phyloP scores from a whole-genome alignment of 2,888 invertebrate genomes.

The Epinotia ramella region DNA sequence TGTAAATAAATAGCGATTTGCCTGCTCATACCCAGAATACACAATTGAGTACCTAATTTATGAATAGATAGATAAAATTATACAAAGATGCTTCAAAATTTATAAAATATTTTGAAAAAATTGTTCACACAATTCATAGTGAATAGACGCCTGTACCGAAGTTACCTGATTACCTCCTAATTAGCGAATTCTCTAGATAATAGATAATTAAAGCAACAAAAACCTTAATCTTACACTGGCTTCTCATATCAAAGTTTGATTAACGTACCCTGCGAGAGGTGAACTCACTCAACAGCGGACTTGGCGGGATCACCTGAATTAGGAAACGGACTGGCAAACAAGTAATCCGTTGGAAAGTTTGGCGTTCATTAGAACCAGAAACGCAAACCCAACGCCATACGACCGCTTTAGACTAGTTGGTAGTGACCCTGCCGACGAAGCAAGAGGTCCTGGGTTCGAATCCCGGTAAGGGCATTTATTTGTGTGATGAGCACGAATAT shows the following conservation, averaged over 20 bases:
- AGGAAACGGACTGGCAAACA: conserved; percentile 49
- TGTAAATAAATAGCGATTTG: no score
- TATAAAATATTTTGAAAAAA: no score
- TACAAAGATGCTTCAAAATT: not conserved
- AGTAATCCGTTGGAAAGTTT: conserved; percentile 67
- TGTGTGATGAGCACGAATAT: no score
- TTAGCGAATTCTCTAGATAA: not conserved
- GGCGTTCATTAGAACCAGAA: conserved; percentile 60
- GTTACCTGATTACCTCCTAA: not conserved
- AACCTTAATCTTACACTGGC: not conserved
- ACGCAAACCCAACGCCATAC: not conserved
- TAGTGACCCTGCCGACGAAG: no score
- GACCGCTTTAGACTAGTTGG: no score
- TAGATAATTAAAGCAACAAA: not conserved
- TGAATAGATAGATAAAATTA: not conserved
- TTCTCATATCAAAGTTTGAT: conserved; percentile 17
- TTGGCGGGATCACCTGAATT: conserved; percentile 62
- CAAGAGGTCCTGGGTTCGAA: no score
- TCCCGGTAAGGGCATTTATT: no score
- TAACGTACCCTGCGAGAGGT: conserved; percentile 49
- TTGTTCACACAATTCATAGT: not conserved
- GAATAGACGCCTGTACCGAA: not conserved
- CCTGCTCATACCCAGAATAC: no score
- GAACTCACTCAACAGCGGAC: conserved; percentile 57
- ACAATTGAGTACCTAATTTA: no score